phyloP scores from a whole-genome alignment of 2,888 invertebrate genomes.

The Aleiodes alternator region DNA sequence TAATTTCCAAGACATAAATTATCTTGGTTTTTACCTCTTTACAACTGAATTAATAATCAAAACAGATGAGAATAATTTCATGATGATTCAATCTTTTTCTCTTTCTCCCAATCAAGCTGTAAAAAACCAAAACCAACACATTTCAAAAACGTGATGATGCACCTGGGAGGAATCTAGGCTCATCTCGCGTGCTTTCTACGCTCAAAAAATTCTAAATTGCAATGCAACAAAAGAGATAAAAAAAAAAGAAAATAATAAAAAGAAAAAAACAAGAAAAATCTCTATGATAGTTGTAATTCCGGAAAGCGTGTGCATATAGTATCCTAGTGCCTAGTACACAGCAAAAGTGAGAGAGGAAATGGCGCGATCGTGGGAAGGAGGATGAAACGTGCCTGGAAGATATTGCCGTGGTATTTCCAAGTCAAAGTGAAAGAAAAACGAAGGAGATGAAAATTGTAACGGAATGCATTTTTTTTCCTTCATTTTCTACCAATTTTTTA shows the following conservation, averaged over 20 bases:
- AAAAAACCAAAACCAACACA: neutral
- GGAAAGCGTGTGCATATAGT: constrained; percentile 18
- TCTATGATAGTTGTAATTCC: constrained; percentile 11
- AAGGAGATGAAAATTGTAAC: constrained; percentile 57
- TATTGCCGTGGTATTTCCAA: constrained; percentile 41
- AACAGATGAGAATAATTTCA: too few relatives aligned
- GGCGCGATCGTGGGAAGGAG: constrained; percentile 58
- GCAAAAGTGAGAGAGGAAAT: constrained; percentile 46
- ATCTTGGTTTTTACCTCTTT: too few relatives aligned
- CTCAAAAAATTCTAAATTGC: constrained; percentile 37
- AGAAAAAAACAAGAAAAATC: neutral
- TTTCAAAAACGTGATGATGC: neutral
- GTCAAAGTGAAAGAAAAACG: constrained; percentile 36
- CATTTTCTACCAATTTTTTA: neutral
- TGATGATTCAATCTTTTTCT: too few relatives aligned
- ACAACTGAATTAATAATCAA: too few relatives aligned
- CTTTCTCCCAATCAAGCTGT: constrained; percentile 6
- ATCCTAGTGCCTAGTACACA: constrained; percentile 31
- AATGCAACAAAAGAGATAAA: constrained; percentile 28
- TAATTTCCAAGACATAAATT: too few relatives aligned
- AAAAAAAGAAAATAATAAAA: neutral
- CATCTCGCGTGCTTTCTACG: constrained; percentile 25
- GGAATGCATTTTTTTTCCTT: constrained; percentile 48
- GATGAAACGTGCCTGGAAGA: constrained; percentile 51
- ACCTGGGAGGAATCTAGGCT: neutral